A percentile compares a stretch with the other conserved stretches of the same genome.
These are phyloP conservation scores for Poliocrania exsul DNA, from an alignment of 2,797 vertebrate species.

Conservation along the genomic window DNA sequence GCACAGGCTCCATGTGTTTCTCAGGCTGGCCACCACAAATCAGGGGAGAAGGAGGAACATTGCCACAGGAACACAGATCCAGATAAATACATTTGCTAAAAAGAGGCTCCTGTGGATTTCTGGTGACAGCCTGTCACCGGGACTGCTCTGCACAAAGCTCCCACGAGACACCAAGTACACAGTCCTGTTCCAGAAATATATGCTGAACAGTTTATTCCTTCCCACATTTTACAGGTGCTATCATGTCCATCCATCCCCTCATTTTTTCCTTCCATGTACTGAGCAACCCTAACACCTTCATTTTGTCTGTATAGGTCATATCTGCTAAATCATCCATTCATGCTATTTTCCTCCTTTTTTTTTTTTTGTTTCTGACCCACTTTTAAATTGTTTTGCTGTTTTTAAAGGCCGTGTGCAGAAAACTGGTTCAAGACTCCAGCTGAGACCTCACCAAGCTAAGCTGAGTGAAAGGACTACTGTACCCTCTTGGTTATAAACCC, in stretches of 20 bases:
- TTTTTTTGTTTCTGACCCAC: neutral
- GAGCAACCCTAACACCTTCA: neutral
- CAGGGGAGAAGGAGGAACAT: neutral
- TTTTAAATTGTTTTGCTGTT: neutral
- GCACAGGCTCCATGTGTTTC: neutral
- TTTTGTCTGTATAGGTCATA: neutral
- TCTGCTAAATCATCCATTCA: neutral
- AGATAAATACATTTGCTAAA: neutral
- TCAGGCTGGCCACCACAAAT: neutral
- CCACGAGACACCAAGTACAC: neutral
- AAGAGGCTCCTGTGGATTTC: neutral
- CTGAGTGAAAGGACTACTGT: neutral
- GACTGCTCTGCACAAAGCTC: neutral
- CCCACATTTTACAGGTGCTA: neutral
- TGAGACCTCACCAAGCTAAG: neutral
- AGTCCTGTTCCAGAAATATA: neutral
- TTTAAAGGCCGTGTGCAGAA: neutral
- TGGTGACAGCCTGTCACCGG: neutral
- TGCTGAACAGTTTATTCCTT: neutral
- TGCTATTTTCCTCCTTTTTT: neutral
- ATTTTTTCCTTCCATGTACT: neutral
- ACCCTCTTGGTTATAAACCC: neutral
- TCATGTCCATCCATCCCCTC: neutral
- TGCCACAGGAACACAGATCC: neutral
- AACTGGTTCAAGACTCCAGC: slow-evolving; percentile 29